Evolutionary conservation across 2,113 vertebrate genomes (phyloP).

Genomic region (Cavia porcellus): DNA sequence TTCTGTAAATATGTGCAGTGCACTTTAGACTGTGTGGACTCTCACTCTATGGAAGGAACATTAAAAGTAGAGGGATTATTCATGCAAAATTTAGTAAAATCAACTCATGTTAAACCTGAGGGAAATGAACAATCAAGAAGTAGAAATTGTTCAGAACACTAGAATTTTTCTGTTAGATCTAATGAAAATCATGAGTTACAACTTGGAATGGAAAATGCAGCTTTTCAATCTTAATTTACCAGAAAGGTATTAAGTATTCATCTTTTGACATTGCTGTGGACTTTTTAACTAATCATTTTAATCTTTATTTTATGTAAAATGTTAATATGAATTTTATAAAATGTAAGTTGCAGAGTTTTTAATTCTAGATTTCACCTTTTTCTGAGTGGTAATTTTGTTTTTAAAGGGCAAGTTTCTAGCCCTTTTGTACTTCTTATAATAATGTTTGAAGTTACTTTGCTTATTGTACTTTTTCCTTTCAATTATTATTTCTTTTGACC

Average conservation of each 20-base stretch:
- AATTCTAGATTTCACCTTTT: background rate
- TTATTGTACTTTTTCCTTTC: background rate
- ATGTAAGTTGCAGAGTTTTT: background rate
- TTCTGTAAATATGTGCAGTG: too few relatives aligned
- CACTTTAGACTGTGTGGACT: rapidly evolving
- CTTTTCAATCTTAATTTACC: background rate
- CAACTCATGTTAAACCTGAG: background rate
- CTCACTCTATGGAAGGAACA: background rate
- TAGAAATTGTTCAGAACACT: background rate
- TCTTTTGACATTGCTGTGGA: background rate
- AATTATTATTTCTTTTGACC: background rate
- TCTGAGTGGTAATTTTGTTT: background rate
- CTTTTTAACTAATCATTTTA: background rate
- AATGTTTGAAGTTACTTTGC: background rate
- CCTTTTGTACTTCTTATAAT: background rate
- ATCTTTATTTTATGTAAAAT: background rate
- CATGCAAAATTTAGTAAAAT: background rate
- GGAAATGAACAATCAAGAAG: background rate
- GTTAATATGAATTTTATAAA: background rate
- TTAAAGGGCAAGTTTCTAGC: background rate
- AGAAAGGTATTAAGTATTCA: background rate
- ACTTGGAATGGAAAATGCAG: background rate
- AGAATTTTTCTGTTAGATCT: background rate
- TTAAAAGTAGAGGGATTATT: background rate
- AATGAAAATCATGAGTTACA: background rate